A percentile compares a stretch with the other conserved stretches of the same genome.
These are phyloP conservation scores for Psittacula derbiana DNA, from an alignment of 2,797 vertebrate species.

Conservation along the genomic window DNA sequence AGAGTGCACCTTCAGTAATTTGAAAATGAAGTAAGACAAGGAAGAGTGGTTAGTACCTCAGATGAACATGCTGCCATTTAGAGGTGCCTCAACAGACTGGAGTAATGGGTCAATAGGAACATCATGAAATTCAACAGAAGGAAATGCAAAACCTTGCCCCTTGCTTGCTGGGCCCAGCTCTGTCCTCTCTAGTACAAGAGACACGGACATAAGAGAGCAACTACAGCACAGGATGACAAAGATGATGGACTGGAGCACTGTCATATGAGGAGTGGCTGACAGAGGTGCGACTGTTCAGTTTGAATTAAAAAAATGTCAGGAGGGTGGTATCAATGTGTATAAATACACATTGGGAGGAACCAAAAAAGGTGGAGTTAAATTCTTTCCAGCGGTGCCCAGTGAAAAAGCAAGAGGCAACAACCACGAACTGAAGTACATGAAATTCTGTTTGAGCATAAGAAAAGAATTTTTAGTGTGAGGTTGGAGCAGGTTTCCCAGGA, in stretches of 20 bases:
- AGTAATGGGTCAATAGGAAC: accelerated
- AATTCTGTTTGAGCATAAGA: not conserved
- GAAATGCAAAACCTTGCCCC: not conserved
- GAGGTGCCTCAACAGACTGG: not conserved
- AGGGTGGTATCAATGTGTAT: not conserved
- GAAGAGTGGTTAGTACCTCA: not conserved
- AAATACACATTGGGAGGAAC: not conserved
- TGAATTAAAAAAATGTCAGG: not conserved
- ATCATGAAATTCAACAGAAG: not conserved
- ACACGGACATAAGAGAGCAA: not conserved
- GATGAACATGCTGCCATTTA: not conserved
- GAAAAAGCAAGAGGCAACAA: not conserved
- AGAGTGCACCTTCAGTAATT: not conserved
- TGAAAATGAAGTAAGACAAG: not conserved
- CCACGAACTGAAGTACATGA: not conserved
- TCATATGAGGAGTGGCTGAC: not conserved
- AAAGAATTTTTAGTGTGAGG: not conserved
- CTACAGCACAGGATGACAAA: not conserved
- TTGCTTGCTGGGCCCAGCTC: not conserved
- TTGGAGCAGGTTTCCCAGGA: not conserved
- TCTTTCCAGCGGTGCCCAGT: not conserved
- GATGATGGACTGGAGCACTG: not conserved
- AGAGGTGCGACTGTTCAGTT: not conserved
- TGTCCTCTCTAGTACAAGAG: not conserved
- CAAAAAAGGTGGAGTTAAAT: not conserved